Evolutionary conservation across 2,888 invertebrate genomes (phyloP), one percentile per base, ranked within the genome.

Genomic region (Stenodera caucasica): DNA sequence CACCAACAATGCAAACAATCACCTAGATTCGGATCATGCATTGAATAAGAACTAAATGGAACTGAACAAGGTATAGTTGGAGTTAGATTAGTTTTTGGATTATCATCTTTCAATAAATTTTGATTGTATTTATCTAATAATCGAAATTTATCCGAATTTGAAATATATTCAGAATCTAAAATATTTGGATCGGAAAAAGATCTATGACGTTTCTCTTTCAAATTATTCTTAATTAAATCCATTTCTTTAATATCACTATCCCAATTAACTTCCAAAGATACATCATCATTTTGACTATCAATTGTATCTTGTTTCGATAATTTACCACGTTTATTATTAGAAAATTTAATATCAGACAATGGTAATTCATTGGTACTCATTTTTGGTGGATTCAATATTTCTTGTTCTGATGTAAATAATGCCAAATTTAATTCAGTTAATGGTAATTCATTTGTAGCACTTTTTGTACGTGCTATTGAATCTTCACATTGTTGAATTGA

Each of bases 401-500:
- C 71, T 35, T 74, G 65, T 57, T 70, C 75, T 2, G 78, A 77
- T 1, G 79, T 79, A 61, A 80, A 79, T 35, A 79, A 60, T 11
- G 78, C 78, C 55, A 80, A 67, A 71, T 80, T 80, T 30, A 79
- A 67, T 68, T 79, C 85, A 61, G 88, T 88, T 70, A 88, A 78
- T 59, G 88, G 88, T 72, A 88, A 80, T 80, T 88, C 88, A 81
- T 88, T 88, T 65, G 87, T 88, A n/a, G 88, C 84, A 55, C 86
- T 87, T 76, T 85, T 84, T 32, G 73, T 69, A 67, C 82, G 80
- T 32, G 69, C 66, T 52, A 56, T 56, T 3, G 37, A 12, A 15
- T 57, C 60, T 45, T 67, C 66, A 14, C 61, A 49, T 49, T 60
- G 55, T 50, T 69, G 71, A 49, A 61, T 64, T 33, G 66, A 61